These are phyloP conservation scores for Eupithecia inturbata DNA, from an alignment of 2,888 invertebrate genomes.

Conservation along the genomic window DNA sequence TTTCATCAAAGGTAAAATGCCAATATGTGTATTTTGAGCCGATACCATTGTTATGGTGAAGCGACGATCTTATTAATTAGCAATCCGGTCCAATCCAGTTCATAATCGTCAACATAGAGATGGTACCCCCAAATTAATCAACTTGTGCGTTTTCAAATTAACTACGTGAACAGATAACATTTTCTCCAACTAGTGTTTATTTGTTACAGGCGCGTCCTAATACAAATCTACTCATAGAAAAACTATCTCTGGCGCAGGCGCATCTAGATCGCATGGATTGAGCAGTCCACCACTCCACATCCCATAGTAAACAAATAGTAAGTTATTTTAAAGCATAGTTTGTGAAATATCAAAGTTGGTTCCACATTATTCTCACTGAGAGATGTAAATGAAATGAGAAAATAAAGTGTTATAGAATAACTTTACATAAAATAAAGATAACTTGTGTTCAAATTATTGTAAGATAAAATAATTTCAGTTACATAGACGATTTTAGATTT, in stretches of 20 bases:
- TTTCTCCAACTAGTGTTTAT: constrained; percentile 23
- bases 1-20: too few species aligned
- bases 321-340: constrained; percentile 31
- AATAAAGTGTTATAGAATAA: background rate
- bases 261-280: constrained; percentile 79
- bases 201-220: constrained; percentile 75
- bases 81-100: too few species aligned
- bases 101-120: too few species aligned
- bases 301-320: constrained; percentile 41
- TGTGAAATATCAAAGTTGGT: constrained; percentile 23
- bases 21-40: too few species aligned
- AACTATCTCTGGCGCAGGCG: constrained; percentile 76
- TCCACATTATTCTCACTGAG: constrained; percentile 3
- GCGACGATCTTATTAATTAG: too few species aligned
- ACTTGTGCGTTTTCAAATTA: too few species aligned
- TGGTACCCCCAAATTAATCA: too few species aligned
- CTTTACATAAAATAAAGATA: too few species aligned
- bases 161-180: background rate
- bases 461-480: constrained; percentile 11
- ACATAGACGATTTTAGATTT: background rate
- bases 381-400: background rate
- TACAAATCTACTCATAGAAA: constrained; percentile 74
- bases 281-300: constrained; percentile 41
- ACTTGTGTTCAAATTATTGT: constrained; percentile 12
- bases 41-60: too few species aligned